These are phyloP conservation scores for Gisinianus flammeolus DNA, from an alignment of 2,888 invertebrate genomes.

Conservation along the genomic window DNA sequence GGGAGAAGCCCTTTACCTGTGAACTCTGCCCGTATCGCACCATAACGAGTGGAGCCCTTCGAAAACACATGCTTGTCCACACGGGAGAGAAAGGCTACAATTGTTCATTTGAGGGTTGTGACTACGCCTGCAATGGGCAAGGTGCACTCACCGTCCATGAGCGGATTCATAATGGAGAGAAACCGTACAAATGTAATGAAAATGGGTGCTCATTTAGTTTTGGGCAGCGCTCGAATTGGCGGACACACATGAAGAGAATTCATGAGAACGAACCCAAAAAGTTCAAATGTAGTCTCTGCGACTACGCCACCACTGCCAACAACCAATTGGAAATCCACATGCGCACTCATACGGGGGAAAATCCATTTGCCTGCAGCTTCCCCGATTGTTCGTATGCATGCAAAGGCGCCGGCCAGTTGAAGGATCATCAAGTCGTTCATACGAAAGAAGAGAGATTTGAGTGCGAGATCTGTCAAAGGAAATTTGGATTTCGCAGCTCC, in stretches of 20 bases:
- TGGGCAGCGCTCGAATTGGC: neutral
- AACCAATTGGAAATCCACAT: too few species aligned
- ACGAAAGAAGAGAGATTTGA: too few species aligned
- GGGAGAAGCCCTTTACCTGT: neutral
- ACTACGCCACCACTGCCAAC: too few species aligned
- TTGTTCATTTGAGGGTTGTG: neutral
- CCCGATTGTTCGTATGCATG: too few species aligned
- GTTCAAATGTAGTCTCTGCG: neutral
- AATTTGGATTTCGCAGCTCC: too few species aligned
- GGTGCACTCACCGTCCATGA: neutral
- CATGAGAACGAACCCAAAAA: neutral
- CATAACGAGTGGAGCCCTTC: neutral
- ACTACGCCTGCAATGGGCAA: neutral
- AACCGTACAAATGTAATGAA: neutral
- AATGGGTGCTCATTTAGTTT: neutral
- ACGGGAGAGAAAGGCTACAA: neutral
- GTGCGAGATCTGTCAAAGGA: too few species aligned
- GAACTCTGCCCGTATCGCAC: neutral
- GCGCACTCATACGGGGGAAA: too few species aligned
- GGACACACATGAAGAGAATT: neutral
- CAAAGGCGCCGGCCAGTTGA: too few species aligned
- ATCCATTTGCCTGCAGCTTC: too few species aligned
- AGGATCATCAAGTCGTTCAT: too few species aligned
- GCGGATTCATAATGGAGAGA: neutral
- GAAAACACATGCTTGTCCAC: neutral